A percentile compares a stretch with the other conserved stretches of the same genome.
Conservation (phyloP, 2,888 invertebrate species). For the Steromphala cineraria region DNA sequence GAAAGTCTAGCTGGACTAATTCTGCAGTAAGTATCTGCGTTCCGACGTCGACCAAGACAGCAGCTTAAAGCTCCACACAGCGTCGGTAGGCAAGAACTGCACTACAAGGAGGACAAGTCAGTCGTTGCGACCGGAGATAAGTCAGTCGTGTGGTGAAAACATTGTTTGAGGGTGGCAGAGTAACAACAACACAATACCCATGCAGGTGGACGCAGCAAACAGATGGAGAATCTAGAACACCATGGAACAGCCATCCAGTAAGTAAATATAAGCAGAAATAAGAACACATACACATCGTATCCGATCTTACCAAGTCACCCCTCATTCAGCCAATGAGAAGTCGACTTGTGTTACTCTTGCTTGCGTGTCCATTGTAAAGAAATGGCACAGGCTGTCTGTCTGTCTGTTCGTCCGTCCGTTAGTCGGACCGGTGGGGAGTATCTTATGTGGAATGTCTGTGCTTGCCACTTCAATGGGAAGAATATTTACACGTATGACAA, state of each 20-base stretch:
- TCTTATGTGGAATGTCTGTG: slow-evolving; percentile 7
- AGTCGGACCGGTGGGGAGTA: background rate
- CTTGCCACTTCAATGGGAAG: background rate
- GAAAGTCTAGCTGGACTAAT: too few relatives aligned
- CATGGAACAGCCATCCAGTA: slow-evolving; percentile 10
- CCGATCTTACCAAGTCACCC: background rate
- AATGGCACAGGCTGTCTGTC: too few relatives aligned
- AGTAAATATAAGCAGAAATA: background rate
- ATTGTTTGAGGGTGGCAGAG: background rate
- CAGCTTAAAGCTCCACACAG: too few relatives aligned
- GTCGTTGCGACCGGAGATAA: too few relatives aligned
- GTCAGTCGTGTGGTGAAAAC: background rate
- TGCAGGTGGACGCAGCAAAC: slow-evolving; percentile 9
- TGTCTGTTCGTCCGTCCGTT: background rate
- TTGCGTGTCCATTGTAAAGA: too few relatives aligned
- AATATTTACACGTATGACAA: background rate
- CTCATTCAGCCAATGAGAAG: too few relatives aligned
- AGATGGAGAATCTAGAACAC: background rate
- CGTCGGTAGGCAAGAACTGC: too few relatives aligned
- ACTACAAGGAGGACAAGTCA: too few relatives aligned
- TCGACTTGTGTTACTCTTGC: too few relatives aligned
- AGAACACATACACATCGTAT: slow-evolving; percentile 7
- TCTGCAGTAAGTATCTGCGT: too few relatives aligned
- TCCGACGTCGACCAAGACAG: too few relatives aligned
- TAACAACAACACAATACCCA: slow-evolving; percentile 8